A percentile compares a stretch with the other conserved stretches of the same genome.
Conservation (phyloP, 2,113 vertebrate species). For the Crocuta crocuta region DNA sequence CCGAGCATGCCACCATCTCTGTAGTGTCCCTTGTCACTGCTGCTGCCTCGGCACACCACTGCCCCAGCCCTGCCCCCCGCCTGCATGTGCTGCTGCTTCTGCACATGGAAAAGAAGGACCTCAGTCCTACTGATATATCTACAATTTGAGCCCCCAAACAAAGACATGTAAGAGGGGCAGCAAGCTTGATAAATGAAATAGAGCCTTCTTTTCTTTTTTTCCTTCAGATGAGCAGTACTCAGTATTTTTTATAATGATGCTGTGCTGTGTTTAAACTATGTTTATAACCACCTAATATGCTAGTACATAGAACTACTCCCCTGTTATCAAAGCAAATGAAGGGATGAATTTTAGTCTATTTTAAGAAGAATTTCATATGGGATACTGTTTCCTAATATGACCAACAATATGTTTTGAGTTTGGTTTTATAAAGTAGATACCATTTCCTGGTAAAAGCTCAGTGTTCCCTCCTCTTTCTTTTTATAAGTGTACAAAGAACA, state of each 20-base stretch:
- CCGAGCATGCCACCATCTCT: background rate
- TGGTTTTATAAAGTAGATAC: constrained; percentile 17
- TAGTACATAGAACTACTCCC: background rate
- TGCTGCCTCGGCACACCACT: background rate
- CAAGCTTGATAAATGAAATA: background rate
- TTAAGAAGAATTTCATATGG: background rate
- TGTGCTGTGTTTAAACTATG: background rate
- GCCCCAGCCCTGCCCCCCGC: background rate
- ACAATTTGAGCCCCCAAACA: background rate
- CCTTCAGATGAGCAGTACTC: background rate
- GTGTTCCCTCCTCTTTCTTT: background rate
- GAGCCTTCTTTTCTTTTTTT: background rate
- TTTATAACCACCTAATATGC: background rate
- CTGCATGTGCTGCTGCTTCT: background rate
- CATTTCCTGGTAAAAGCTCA: constrained; percentile 56
- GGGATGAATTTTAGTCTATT: background rate
- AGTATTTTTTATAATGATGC: background rate
- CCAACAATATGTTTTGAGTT: background rate
- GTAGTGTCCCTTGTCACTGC: background rate
- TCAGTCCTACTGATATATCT: background rate
- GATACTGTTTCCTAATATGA: background rate
- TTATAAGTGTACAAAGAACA: constrained; percentile 61
- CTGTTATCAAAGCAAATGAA: background rate
- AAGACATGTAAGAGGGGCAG: background rate
- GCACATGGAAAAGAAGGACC: background rate